A percentile compares a stretch with the other conserved stretches of the same genome.
Evolutionary conservation across 2,113 vertebrate species (phyloP).

Genomic region (Trogon melanurus): DNA sequence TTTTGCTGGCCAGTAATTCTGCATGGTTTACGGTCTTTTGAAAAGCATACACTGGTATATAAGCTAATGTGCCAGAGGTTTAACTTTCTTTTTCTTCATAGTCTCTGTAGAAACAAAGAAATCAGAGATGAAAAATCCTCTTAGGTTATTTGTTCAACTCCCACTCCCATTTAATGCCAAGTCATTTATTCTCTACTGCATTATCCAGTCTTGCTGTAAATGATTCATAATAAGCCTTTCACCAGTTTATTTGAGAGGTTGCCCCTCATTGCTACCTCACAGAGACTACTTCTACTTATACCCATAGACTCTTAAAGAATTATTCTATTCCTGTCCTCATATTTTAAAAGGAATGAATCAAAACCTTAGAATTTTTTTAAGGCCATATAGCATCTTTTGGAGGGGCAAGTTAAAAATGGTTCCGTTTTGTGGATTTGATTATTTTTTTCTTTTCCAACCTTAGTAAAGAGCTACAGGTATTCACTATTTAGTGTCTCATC

Average conservation of each 20-base stretch:
- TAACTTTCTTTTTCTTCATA: background rate
- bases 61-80: background rate
- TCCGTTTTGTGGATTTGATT: background rate
- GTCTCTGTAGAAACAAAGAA: background rate
- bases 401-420: background rate
- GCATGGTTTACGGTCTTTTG: background rate
- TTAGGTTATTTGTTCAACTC: background rate
- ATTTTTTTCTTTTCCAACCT: background rate
- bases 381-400: background rate
- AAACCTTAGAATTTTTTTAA: background rate
- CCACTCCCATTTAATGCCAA: background rate
- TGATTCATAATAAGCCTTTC: background rate
- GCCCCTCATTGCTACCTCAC: background rate
- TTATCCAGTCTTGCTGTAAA: background rate
- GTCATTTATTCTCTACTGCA: background rate
- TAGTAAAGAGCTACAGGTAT: background rate
- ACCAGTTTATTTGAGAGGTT: background rate
- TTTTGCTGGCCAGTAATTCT: background rate
- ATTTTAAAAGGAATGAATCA: background rate
- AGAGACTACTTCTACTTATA: background rate
- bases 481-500: background rate
- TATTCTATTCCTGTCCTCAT: background rate
- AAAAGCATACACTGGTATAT: background rate
- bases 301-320: background rate
- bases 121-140: background rate